Evolutionary conservation across 2,113 vertebrate species (phyloP), one percentile per base, ranked within the genome.

Genomic region (Otolemur garnettii): DNA sequence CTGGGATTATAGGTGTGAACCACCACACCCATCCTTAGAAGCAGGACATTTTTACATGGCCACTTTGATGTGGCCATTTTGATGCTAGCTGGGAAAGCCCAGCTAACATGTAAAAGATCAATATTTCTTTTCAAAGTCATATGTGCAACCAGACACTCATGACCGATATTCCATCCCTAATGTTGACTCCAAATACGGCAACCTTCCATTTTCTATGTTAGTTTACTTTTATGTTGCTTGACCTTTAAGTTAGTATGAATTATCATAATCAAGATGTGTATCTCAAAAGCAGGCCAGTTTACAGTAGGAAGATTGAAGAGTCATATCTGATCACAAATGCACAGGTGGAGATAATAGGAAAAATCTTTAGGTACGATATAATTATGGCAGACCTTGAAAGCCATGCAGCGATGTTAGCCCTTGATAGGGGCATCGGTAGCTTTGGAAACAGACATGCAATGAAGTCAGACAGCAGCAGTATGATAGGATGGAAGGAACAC

Each of bases 311-410:
- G 12, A 42, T 12, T 75, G 57, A 78, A 94, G 33, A 87, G n/a
- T 74, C 42, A 66, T 21, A 53, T 38, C 14, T 53, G 42, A 83
- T 50, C 18, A 89, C 59, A 77, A 53, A 38, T 50, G 2, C 55
- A 60, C 3, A 30, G 0, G 9, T 33, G 92, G 80, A 92, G 66
- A 79, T 80, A 80, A 62, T 18, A 75, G 19, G 60, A 87, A 72
- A 92, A 84, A 38, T 74, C 64, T 84, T 90, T 79, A 75, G 69
- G 26, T 78, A 35, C n/a, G 11, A 28, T 86, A 86, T 90, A 82
- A 87, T 86, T 85, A 86, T 33, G 13, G 77, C 7, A 66, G 57
- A 53, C 4, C 45, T 86, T 90, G 35, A 82, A 45, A 42, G 22
- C 42, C 81, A 62, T 22, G 42, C 87, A 78, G 75, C 84, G 80